Evolutionary conservation across 2,888 invertebrate genomes (phyloP), one percentile per base, ranked within the genome.

Genomic region (Coelogynopora nodosa): DNA sequence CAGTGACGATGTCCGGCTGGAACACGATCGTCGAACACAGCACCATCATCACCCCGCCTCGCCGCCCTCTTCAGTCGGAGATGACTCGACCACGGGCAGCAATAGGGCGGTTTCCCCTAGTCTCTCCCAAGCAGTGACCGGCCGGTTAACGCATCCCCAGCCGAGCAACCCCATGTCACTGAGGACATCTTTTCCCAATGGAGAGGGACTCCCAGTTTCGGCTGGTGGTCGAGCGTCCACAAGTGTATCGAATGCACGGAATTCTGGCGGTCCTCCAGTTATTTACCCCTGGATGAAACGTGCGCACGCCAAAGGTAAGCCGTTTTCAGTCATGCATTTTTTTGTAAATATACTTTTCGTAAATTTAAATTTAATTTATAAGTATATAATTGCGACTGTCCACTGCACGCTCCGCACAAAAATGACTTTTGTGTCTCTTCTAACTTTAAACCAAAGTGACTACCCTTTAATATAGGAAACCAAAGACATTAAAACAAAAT

Each of bases 241-340:
- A 18, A 49, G 49, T 49, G 49, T 49, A 5, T 49, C 49, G 49
- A 49, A 49, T 49, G 49, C 49, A 5, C 5, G 49, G 49, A 49
- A 49, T 18, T 5, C 49, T 5, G 5, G 74, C 18, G 74, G 85
- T 28, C 85, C 67, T 26, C 85, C 74, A 0, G 85, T 85, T 0
- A 85, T 85, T 67, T 85, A 85, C 30, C 85, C 85, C 1, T 85
- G 85, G 85, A 85, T 85, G 85, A 85, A 85, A 28, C 67, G 74
- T 67, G 85, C 85, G 27, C 85, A 85, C 67, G 67, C 67, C 85
- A 85, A 85, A 85, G 74, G 85, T 85, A 85, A 23, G 85, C n/a
- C n/a, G n/a, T n/a, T n/a, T n/a, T n/a, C n/a, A n/a, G n/a, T n/a
- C n/a, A n/a, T n/a, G n/a, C n/a, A n/a, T n/a, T n/a, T n/a, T n/a